Evolutionary conservation across 2,888 invertebrate genomes (phyloP).

Genomic region (Melipona bicolor): DNA sequence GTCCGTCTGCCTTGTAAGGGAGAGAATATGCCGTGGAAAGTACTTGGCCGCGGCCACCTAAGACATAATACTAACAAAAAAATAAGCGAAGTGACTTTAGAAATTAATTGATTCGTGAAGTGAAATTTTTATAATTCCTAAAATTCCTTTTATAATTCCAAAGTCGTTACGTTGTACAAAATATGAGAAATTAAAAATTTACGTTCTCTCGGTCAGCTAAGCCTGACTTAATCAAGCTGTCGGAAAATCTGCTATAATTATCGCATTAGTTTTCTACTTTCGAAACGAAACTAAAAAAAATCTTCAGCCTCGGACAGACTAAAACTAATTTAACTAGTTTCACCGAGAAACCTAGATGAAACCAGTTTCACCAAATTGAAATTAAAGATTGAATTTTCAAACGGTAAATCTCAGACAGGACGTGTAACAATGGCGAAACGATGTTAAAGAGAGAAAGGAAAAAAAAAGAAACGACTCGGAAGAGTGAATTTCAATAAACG

Average conservation of each 20-base stretch:
- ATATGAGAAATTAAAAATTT: too few relatives aligned
- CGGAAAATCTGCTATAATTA: too few relatives aligned
- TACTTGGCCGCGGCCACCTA: conserved; percentile 71
- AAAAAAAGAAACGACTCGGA: not conserved
- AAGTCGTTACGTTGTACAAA: too few relatives aligned
- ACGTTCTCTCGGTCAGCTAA: too few relatives aligned
- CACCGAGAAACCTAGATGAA: not conserved
- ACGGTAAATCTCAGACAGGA: not conserved
- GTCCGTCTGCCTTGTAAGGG: conserved; percentile 75
- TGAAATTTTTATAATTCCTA: too few relatives aligned
- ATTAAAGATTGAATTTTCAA: conserved; percentile 2
- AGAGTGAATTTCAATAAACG: conserved; percentile 40
- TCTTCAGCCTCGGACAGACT: too few relatives aligned
- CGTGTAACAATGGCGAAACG: not conserved
- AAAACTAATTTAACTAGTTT: not conserved
- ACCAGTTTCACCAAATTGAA: not conserved
- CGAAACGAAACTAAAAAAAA: too few relatives aligned
- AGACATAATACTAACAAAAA: conserved; percentile 75
- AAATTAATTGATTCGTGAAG: too few relatives aligned
- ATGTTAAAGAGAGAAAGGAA: not conserved
- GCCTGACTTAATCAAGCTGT: too few relatives aligned
- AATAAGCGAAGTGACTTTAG: conserved; percentile 52
- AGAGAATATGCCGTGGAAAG: conserved; percentile 58
- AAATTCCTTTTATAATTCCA: too few relatives aligned
- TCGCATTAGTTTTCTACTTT: too few relatives aligned